Evolutionary conservation across 2,797 vertebrate genomes (phyloP).

Genomic region (Spinibarbus caldwelli): DNA sequence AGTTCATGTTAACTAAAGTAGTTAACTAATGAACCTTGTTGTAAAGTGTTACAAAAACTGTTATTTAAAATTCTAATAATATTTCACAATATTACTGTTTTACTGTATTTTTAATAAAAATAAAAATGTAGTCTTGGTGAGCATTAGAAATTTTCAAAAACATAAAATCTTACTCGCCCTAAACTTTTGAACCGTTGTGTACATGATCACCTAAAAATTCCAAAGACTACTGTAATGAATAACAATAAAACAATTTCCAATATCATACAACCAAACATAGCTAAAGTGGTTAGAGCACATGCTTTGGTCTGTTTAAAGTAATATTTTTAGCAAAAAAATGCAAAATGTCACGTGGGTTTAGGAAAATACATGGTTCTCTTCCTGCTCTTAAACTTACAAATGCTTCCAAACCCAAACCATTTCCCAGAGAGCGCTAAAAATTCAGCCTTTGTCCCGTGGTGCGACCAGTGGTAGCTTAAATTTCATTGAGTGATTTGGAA

Average conservation of each 20-base stretch:
- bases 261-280: constrained; percentile 6
- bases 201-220: too few relatives aligned
- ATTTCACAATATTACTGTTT: too few relatives aligned
- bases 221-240: too few relatives aligned
- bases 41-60: too few relatives aligned
- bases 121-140: neutral
- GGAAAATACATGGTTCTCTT: constrained; percentile 35
- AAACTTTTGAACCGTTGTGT: too few relatives aligned
- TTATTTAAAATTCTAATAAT: too few relatives aligned
- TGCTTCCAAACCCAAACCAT: constrained; percentile 49
- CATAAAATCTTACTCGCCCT: too few relatives aligned
- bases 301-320: neutral
- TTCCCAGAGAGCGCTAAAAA: constrained; percentile 47
- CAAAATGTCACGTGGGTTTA: constrained; percentile 12
- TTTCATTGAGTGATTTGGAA: constrained; percentile 48
- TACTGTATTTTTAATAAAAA: too few relatives aligned
- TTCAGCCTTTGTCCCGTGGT: constrained; percentile 31
- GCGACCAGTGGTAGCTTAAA: constrained; percentile 43
- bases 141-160: neutral
- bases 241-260: neutral
- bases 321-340: constrained; percentile 33
- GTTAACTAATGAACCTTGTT: too few relatives aligned
- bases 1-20: too few relatives aligned
- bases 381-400: constrained; percentile 47
- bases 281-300: constrained; percentile 13